Conservation (phyloP, 2,797 vertebrate genomes). For the Tachyglossus aculeatus region DNA sequence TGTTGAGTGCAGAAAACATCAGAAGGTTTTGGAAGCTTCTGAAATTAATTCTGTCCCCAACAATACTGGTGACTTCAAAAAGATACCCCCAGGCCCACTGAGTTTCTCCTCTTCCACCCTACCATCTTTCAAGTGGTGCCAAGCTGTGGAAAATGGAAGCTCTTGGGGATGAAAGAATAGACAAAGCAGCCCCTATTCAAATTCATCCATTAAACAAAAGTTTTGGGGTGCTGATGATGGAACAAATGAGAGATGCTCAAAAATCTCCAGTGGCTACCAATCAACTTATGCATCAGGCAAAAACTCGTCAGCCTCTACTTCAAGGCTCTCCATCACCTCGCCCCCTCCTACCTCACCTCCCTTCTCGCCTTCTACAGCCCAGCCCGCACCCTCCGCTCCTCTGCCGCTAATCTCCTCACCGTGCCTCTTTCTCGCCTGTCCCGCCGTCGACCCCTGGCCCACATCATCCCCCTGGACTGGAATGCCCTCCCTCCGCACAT, state of each 20-base stretch:
- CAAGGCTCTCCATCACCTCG: no score
- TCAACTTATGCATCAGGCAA: no score
- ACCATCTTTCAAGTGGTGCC: slow-evolving; percentile 16
- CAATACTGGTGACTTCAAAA: neutral
- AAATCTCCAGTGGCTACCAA: no score
- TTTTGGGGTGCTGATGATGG: neutral
- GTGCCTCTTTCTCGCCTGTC: no score
- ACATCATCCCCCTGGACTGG: no score
- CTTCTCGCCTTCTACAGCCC: no score
- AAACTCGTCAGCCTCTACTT: no score
- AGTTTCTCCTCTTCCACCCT: neutral
- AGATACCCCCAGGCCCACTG: neutral
- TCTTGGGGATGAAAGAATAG: slow-evolving; percentile 8
- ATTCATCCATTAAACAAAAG: neutral
- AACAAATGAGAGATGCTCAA: neutral
- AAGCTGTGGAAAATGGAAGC: neutral
- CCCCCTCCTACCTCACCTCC: no score
- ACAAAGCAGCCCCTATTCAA: neutral
- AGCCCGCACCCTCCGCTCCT: no score
- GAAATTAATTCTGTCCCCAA: neutral
- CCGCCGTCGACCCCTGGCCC: no score
- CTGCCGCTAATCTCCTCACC: no score
- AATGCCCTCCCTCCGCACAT: no score
- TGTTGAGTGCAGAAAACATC: neutral
- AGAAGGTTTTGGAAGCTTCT: neutral